phyloP scores from a whole-genome alignment of 2,888 invertebrate species.

The Helicoverpa assulta region DNA sequence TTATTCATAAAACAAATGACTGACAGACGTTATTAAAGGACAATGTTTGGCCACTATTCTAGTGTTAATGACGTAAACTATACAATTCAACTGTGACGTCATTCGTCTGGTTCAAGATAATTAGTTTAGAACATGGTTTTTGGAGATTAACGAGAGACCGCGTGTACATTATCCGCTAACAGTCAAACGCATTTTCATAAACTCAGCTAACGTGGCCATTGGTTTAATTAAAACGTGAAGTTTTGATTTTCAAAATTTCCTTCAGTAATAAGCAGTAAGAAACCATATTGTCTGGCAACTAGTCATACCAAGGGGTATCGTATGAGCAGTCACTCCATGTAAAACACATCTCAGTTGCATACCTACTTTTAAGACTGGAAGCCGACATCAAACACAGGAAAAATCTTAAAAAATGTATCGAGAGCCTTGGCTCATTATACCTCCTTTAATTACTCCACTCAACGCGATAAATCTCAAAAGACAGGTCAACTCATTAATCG shows the following conservation, averaged over 20 bases:
- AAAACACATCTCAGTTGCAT: too few relatives aligned
- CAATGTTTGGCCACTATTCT: constrained; percentile 23
- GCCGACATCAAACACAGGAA: too few relatives aligned
- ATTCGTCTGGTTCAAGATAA: constrained; percentile 3
- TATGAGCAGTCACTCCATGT: too few relatives aligned
- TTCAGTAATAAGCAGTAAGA: too few relatives aligned
- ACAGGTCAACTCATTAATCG: constrained; percentile 67
- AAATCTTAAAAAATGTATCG: not conserved
- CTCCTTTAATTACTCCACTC: constrained; percentile 10
- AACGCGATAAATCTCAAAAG: constrained; percentile 43
- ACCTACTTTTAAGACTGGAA: too few relatives aligned
- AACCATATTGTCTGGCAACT: too few relatives aligned
- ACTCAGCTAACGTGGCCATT: too few relatives aligned
- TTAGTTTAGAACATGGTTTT: constrained; percentile 18
- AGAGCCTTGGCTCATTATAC: constrained; percentile 9
- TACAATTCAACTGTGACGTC: constrained; percentile 30
- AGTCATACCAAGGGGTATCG: too few relatives aligned
- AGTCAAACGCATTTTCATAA: too few relatives aligned
- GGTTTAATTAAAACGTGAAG: too few relatives aligned
- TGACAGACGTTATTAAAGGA: not conserved
- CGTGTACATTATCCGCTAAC: not conserved
- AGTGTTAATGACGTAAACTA: constrained; percentile 19
- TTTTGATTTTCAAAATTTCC: too few relatives aligned
- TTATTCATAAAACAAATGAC: constrained; percentile 38
- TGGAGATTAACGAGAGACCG: not conserved